phyloP scores from a whole-genome alignment of 2,113 vertebrate species.

The Oceanodroma tethys region DNA sequence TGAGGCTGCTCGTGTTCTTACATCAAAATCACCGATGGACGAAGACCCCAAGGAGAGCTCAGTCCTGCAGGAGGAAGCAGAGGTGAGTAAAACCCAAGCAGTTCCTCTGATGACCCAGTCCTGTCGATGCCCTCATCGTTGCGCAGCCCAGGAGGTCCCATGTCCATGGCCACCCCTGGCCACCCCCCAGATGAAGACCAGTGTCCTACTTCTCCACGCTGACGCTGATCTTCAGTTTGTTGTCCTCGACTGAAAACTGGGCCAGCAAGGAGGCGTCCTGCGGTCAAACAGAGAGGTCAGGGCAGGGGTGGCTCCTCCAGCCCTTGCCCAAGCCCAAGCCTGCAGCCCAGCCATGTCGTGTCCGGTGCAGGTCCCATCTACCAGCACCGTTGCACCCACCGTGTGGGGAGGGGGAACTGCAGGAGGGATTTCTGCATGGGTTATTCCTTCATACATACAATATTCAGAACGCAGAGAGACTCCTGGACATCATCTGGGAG shows the following conservation, averaged over 20 bases:
- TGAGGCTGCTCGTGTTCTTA: slow-evolving; percentile 2
- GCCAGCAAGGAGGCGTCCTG: slow-evolving; percentile 57
- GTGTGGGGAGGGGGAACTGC: rapidly evolving
- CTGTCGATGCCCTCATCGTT: rapidly evolving
- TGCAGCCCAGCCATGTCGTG: rapidly evolving
- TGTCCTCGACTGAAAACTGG: slow-evolving; percentile 48
- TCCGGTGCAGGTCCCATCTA: background rate
- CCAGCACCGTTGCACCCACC: rapidly evolving
- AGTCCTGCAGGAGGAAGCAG: slow-evolving; percentile 31
- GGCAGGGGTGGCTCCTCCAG: background rate
- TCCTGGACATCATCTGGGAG: background rate
- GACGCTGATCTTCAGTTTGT: slow-evolving; percentile 57
- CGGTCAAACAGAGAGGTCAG: background rate
- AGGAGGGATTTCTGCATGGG: rapidly evolving
- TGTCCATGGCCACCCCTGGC: background rate
- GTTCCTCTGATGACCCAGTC: background rate
- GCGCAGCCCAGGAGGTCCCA: background rate
- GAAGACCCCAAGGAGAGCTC: slow-evolving; percentile 55
- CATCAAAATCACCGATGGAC: slow-evolving; percentile 62
- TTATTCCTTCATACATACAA: background rate
- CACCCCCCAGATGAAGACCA: background rate
- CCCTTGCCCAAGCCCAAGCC: background rate
- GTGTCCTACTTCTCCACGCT: slow-evolving; percentile 59
- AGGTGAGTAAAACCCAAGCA: background rate
- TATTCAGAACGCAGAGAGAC: slow-evolving; percentile 61